Evolutionary conservation across 1,140 invertebrate genomes (phyloP).

Genomic region (Odontomachus brunneus): DNA sequence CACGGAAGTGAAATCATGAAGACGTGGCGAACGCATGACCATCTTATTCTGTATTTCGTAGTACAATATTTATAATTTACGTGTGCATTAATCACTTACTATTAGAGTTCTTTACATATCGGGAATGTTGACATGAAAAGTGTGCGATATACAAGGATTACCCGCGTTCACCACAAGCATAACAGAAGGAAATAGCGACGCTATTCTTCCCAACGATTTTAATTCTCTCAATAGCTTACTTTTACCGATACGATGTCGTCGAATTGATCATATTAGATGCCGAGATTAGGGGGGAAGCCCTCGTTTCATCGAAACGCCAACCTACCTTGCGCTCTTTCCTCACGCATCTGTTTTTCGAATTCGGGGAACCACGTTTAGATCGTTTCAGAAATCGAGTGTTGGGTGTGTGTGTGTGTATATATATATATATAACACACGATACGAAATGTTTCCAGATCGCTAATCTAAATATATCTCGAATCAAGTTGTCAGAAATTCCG

Average conservation of each 20-base stretch:
- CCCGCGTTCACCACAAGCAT: not conserved
- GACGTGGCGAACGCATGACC: constrained; percentile 23
- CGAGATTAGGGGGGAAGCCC: not conserved
- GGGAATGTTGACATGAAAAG: constrained; percentile 1
- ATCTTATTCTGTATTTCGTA: constrained; percentile 34
- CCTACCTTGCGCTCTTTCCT: constrained; percentile 18
- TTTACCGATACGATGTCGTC: not conserved
- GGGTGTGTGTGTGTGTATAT: no score
- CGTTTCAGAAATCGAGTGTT: no score
- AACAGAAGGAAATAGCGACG: no score
- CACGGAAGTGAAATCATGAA: constrained; percentile 33
- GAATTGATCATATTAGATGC: not conserved
- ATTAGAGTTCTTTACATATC: not conserved
- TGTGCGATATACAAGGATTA: constrained; percentile 24
- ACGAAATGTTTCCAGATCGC: constrained; percentile 30
- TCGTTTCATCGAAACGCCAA: constrained; percentile 5
- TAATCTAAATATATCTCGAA: constrained; percentile 56
- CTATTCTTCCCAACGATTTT: no score
- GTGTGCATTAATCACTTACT: constrained; percentile 29
- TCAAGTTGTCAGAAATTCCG: constrained; percentile 31
- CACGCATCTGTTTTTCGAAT: not conserved
- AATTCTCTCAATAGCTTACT: no score
- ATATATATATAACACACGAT: constrained; percentile 13
- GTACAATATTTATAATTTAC: constrained; percentile 32
- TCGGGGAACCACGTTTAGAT: constrained; percentile 2